Evolutionary conservation across 2,888 invertebrate genomes (phyloP).

Genomic region (Pharmacophagus antenor): DNA sequence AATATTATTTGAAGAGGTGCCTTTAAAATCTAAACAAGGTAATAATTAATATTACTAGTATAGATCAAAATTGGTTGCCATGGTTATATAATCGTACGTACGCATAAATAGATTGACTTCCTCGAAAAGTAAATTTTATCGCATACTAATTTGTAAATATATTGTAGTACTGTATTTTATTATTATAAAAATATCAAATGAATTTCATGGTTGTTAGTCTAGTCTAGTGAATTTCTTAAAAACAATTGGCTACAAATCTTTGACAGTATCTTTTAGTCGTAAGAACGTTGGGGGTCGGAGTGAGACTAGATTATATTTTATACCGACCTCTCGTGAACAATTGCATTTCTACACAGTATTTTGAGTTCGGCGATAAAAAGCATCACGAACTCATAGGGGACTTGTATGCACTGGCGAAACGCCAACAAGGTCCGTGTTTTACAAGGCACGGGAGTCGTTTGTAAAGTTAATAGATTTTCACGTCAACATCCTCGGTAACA

Average conservation of each 20-base stretch:
- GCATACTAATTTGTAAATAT: too few species aligned
- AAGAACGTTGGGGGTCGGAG: background rate
- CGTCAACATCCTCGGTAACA: slow-evolving; percentile 6
- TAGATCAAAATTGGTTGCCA: too few species aligned
- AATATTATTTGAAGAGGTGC: too few species aligned
- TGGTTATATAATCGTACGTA: too few species aligned
- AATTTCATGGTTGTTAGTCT: too few species aligned
- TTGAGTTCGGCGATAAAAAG: slow-evolving; percentile 8
- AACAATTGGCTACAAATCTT: background rate
- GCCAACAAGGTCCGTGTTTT: slow-evolving; percentile 46
- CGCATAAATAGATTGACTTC: too few species aligned
- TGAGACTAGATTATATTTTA: background rate
- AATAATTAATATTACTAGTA: too few species aligned
- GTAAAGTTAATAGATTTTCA: slow-evolving; percentile 20
- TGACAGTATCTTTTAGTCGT: background rate
- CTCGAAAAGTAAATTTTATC: too few species aligned
- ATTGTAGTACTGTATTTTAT: too few species aligned
- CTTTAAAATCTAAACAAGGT: too few species aligned
- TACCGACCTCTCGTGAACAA: background rate
- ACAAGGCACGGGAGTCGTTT: slow-evolving; percentile 39
- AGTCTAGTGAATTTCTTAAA: background rate
- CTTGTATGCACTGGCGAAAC: slow-evolving; percentile 42
- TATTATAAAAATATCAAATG: too few species aligned
- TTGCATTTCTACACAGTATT: slow-evolving; percentile 1
- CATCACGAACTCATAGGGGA: slow-evolving; percentile 16